These are phyloP conservation scores for Candoia aspera DNA, from an alignment of 2,113 vertebrate species.

Conservation along the genomic window DNA sequence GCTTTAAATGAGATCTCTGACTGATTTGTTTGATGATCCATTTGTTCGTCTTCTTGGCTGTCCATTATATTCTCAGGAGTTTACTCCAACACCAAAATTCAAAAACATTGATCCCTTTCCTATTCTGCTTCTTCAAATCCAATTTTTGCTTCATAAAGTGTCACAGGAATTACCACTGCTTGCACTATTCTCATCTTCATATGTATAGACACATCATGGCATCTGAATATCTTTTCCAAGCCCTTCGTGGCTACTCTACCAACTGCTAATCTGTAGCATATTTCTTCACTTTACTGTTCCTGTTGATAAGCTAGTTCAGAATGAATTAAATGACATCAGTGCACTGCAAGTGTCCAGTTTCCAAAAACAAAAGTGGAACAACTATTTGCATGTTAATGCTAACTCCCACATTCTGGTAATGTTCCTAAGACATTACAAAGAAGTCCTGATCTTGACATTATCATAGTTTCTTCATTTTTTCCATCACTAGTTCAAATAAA, in stretches of 20 bases:
- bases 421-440: background rate
- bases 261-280: background rate
- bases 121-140: background rate
- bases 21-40: background rate
- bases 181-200: too few species aligned
- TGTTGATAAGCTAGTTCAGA: background rate
- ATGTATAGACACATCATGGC: background rate
- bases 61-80: background rate
- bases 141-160: background rate
- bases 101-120: background rate
- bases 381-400: background rate
- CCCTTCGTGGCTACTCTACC: background rate
- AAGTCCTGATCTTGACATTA: background rate
- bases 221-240: background rate
- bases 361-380: background rate
- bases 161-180: background rate
- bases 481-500: background rate
- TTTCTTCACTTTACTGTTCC: background rate
- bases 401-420: background rate
- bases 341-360: background rate
- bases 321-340: background rate
- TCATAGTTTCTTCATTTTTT: background rate
- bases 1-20: background rate
- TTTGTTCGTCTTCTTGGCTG: background rate
- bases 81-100: background rate